phyloP scores from a whole-genome alignment of 1,140 invertebrate species.

The Trichonephila clavipes region DNA sequence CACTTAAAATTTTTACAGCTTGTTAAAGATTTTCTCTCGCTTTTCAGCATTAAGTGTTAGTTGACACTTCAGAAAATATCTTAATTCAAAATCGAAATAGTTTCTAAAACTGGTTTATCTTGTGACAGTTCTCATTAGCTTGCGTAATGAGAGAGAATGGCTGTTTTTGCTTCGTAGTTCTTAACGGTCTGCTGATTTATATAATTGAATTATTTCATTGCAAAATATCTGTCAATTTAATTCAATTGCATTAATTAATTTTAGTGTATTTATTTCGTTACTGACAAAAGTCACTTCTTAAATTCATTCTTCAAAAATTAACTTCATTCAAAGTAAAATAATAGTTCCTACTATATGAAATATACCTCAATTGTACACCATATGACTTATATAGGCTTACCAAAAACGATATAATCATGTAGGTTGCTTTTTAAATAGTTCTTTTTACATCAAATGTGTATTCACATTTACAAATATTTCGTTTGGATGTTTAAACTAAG shows the following conservation, averaged over 20 bases:
- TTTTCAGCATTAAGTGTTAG: background rate
- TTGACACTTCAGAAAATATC: background rate
- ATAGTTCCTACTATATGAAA: too few relatives aligned
- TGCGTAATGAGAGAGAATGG: background rate
- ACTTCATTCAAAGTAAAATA: too few relatives aligned
- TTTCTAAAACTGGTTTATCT: background rate
- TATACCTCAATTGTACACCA: too few relatives aligned
- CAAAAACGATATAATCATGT: too few relatives aligned
- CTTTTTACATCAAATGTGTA: too few relatives aligned
- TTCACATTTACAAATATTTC: too few relatives aligned
- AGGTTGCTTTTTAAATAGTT: too few relatives aligned
- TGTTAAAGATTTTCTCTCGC: background rate
- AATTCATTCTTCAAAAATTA: too few relatives aligned
- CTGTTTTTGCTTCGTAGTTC: background rate
- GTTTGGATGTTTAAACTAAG: too few relatives aligned
- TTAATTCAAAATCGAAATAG: background rate
- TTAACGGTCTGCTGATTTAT: background rate
- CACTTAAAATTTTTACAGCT: slow-evolving; percentile 14
- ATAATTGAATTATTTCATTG: background rate
- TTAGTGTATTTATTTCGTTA: too few relatives aligned
- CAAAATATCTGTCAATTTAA: background rate
- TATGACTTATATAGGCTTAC: too few relatives aligned
- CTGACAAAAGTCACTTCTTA: too few relatives aligned
- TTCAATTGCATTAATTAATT: background rate
- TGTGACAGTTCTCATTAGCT: background rate